Base-by-base conservation (phyloP, 2,797 vertebrate species). In the Sarcophilus harrisii region DNA sequence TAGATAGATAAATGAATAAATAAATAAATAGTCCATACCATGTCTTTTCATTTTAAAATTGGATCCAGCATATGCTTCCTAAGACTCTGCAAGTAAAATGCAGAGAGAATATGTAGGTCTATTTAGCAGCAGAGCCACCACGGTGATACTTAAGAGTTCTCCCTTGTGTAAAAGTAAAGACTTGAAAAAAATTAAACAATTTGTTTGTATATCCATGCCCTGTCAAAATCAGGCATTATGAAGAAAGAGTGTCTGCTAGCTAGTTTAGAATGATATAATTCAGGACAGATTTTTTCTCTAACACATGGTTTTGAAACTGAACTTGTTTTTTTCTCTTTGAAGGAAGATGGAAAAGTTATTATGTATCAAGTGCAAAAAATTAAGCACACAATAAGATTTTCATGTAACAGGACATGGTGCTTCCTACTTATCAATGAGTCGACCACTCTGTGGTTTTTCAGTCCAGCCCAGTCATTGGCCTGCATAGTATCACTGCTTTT, bases 31-130 rank as follows among this genome's bases (percentile, higher is more conserved):
- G 98, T 98, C 91, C 93, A 98, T 97, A 95, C 98, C 98, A 97
- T 97, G 97, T 97, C 97, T 97, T 98, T 98, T 98, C 97, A 98
- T 98, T 98, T 98, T 97, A 97, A 98, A 98, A 98, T 98, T 98
- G 96, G 98, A 98, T 98, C 98, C 98, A 98, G 98, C 98, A 97
- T 98, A 94, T 94, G 95, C 97, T 97, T 95, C 96, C 95, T 8
- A 92, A 97, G 97, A 97, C 98, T 96, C 98, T 96, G 94, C 96
- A 96, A 98, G 93, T 96, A 93, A 95, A 97, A 95, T 38, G 16
- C 49, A 95, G 87, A 62, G 91, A 96, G 94, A 96, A 30, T 0
- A 93, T 95, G 81, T 93, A 96, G 92, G 93, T 96, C 96, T 97
- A 89, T 94, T 87, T 96, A 94, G 97, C 93, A 92, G 12, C 58